These are phyloP conservation scores for Matsumyia berberina DNA, from an alignment of 2,888 invertebrate genomes.

Conservation along the genomic window DNA sequence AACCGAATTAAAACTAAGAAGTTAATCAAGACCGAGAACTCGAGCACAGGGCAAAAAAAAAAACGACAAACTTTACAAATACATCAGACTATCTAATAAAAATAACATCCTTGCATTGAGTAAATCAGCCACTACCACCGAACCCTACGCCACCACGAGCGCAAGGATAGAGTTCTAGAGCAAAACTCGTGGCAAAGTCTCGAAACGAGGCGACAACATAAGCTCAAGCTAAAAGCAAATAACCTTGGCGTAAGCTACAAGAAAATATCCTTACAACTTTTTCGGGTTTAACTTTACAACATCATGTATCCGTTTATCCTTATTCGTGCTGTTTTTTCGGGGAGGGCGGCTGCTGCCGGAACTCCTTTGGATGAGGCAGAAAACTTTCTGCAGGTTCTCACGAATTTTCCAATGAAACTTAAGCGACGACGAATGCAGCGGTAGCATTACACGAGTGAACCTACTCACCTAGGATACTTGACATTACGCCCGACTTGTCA, in stretches of 20 bases:
- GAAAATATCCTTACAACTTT: constrained; percentile 63
- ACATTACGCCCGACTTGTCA: constrained; percentile 70
- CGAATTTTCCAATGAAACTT: constrained; percentile 27
- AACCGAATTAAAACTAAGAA: constrained; percentile 76
- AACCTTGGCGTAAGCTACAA: constrained; percentile 62
- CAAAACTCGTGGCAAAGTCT: constrained; percentile 55
- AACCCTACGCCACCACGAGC: constrained; percentile 1
- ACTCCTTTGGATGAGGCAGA: constrained; percentile 1
- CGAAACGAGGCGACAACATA: constrained; percentile 71
- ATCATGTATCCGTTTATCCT: constrained; percentile 62
- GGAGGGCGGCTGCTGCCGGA: neutral
- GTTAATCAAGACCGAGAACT: constrained; percentile 66
- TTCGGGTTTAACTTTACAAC: constrained; percentile 70
- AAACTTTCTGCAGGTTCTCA: constrained; percentile 53
- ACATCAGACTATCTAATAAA: constrained; percentile 72
- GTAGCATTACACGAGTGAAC: constrained; percentile 41
- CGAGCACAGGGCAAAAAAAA: constrained; percentile 1
- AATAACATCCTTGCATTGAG: constrained; percentile 72
- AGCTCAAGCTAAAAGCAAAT: constrained; percentile 73
- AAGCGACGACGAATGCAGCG: constrained; percentile 46
- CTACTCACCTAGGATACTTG: constrained; percentile 61
- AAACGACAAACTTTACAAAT: constrained; percentile 49
- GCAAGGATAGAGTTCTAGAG: constrained; percentile 50
- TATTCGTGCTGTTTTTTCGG: neutral
- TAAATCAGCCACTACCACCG: constrained; percentile 65